Evolutionary conservation across 2,113 vertebrate genomes (phyloP).

Genomic region (Tangachromis dhanisi): DNA sequence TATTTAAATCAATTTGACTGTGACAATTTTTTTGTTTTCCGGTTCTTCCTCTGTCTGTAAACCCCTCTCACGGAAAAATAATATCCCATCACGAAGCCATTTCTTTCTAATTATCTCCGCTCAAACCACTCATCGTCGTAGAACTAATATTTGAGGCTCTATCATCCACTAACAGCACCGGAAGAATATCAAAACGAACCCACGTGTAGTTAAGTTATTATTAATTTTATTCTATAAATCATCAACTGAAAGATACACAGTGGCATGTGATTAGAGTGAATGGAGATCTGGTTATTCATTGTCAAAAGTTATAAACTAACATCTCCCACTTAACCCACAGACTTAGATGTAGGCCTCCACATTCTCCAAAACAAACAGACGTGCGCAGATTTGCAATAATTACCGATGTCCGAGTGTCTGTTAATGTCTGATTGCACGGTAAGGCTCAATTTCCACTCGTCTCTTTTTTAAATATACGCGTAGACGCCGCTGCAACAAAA

Average conservation of each 20-base stretch:
- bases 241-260: conserved; percentile 98
- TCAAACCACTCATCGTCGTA: neutral
- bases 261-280: conserved; percentile 83
- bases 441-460: neutral
- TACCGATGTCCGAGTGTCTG: conserved; percentile 27
- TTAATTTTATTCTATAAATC: conserved; percentile 99
- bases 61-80: neutral
- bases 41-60: neutral
- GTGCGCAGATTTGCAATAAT: conserved; percentile 60
- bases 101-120: neutral
- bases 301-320: conserved; percentile 84
- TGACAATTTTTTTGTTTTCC: neutral
- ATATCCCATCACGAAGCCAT: neutral
- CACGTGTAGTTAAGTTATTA: conserved; percentile 89
- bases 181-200: conserved; percentile 70
- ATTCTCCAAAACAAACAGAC: conserved; percentile 72
- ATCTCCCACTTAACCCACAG: conserved; percentile 68
- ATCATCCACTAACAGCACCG: neutral
- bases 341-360: conserved; percentile 62
- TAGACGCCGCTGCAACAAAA: neutral
- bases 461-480: neutral
- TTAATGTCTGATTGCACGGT: neutral
- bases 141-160: conserved; percentile 26
- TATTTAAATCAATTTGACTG: neutral
- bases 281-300: conserved; percentile 90